These are phyloP conservation scores for Morone saxatilis DNA, from an alignment of 2,113 vertebrate genomes.

Conservation along the genomic window DNA sequence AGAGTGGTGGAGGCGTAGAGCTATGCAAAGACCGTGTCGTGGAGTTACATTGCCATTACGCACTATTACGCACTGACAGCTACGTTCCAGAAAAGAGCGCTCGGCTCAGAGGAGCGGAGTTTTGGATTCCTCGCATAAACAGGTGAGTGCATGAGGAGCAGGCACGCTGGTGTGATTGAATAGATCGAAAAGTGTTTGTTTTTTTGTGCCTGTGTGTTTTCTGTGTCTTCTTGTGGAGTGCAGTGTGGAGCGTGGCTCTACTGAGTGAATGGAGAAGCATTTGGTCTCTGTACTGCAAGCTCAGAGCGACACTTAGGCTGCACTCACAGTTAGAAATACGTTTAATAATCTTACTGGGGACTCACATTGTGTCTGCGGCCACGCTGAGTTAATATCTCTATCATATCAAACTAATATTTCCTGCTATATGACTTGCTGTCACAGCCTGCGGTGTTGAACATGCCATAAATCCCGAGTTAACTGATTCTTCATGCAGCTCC, in stretches of 20 bases:
- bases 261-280: neutral
- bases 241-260: neutral
- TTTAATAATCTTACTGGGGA: neutral
- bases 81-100: slow-evolving; percentile 47
- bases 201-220: neutral
- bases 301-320: neutral
- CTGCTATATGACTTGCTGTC: slow-evolving; percentile 16
- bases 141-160: slow-evolving; percentile 47
- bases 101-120: slow-evolving; percentile 32
- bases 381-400: neutral
- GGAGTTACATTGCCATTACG: slow-evolving; percentile 64
- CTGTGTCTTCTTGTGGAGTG: neutral
- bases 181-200: neutral
- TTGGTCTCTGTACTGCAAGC: neutral
- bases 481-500: neutral
- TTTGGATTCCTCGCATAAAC: slow-evolving; percentile 36
- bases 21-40: slow-evolving; percentile 68
- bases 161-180: neutral
- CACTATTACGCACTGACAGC: slow-evolving; percentile 71
- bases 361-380: too few species aligned
- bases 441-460: slow-evolving; percentile 3
- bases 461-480: slow-evolving; percentile 31
- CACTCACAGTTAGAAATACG: too few species aligned
- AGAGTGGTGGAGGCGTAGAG: slow-evolving; percentile 52
- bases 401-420: neutral